Evolutionary conservation across 2,888 invertebrate species (phyloP), one percentile per base, ranked within the genome.

Genomic region (Diplolepis rosae): DNA sequence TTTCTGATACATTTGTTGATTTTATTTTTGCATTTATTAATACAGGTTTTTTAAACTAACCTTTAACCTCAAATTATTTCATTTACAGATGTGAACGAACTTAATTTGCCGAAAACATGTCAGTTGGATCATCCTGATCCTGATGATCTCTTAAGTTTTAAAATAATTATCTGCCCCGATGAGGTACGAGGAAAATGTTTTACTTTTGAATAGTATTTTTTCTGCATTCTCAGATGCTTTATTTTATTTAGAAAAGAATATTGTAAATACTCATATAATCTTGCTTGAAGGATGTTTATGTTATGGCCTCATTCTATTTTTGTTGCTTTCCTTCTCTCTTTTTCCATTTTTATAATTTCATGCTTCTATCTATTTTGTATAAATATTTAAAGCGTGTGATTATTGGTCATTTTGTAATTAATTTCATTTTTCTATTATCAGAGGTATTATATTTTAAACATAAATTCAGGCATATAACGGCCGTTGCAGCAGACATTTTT

Each of bases 51-150:
- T 22, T 1, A 48, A 22, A 22, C 22, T 22, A 48, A 48, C 22
- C 9, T 11, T 9, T 1, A 4, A 6, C n/a, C 30, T 27, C 15
- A 51, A 18, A 65, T 72, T 74, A 73, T 77, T 83, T 85, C 80
- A 76, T 78, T 92, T 93, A 69, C 92, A 98, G 98, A 98, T 92
- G 95, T 98, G 87, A 97, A 96, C 90, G 98, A 98, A 91, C 91
- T 98, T 84, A 98, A 97, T 91, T 92, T 98, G 88, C 98, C 98
- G 79, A 98, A 97, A 91, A 98, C 98, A 77, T 98, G 98, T 90
- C 94, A 93, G 85, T 96, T 97, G 88, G 98, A 98, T 87, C 98
- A 98, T 89, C 97, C 98, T 76, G 98, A 99, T 90, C 95, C 95
- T 77, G 98, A 98, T 91, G 98, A 99, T 90, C 92, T 99, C 88